phyloP scores from a whole-genome alignment of 1,140 invertebrate genomes.

The Drosophila lacertosa region DNA sequence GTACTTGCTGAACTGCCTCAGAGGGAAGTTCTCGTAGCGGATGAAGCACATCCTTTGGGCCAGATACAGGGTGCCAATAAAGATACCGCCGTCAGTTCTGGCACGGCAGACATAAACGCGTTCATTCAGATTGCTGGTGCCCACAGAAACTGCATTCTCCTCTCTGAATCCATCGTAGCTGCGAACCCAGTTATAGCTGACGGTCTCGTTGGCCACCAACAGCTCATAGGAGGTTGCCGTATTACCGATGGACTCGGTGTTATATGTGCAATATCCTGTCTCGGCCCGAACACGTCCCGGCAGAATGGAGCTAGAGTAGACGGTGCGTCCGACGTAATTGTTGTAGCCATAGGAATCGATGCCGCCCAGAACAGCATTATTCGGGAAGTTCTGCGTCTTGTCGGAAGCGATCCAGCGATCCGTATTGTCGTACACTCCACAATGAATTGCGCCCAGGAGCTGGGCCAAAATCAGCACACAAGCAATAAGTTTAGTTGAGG shows the following conservation, averaged over 20 bases:
- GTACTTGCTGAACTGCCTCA: conserved; percentile 35
- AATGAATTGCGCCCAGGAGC: conserved; percentile 28
- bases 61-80: conserved; percentile 40
- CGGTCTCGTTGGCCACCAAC: conserved; percentile 44
- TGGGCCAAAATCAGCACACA: conserved; percentile 31
- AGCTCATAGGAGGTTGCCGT: conserved; percentile 20
- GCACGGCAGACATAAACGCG: conserved; percentile 51
- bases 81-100: conserved; percentile 11
- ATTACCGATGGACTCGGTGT: neutral
- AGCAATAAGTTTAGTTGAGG: conserved; percentile 1
- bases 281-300: conserved; percentile 1
- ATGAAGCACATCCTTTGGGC: conserved; percentile 17
- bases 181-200: conserved; percentile 47
- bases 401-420: conserved; percentile 42
- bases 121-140: conserved; percentile 25
- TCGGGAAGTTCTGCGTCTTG: conserved; percentile 5
- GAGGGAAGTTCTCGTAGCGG: conserved; percentile 3
- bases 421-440: conserved; percentile 30
- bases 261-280: neutral
- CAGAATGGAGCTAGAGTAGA: neutral
- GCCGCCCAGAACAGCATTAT: neutral
- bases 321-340: neutral
- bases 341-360: neutral
- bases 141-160: conserved; percentile 46
- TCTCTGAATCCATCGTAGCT: conserved; percentile 52